These are phyloP conservation scores for Scleropages formosus DNA, from an alignment of 2,797 vertebrate genomes.

Conservation along the genomic window DNA sequence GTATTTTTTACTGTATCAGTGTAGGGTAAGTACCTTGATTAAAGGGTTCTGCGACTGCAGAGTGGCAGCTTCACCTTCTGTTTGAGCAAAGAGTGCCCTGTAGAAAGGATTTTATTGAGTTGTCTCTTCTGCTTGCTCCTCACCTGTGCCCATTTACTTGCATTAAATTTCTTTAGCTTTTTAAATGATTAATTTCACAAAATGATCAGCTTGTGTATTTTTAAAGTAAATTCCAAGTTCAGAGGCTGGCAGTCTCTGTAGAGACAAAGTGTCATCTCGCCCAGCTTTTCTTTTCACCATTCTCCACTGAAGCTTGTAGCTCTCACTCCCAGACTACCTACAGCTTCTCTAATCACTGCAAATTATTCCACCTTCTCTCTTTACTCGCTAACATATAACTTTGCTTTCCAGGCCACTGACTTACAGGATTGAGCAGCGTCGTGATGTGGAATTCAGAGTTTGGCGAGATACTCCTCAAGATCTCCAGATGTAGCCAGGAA, in stretches of 20 bases:
- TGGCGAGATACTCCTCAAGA: background rate
- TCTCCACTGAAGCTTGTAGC: background rate
- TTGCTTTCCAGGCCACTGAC: background rate
- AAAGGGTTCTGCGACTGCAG: no score
- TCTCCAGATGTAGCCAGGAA: no score
- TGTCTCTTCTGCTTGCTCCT: no score
- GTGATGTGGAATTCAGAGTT: background rate
- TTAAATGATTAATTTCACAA: background rate
- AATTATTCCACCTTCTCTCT: background rate
- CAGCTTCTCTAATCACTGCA: background rate
- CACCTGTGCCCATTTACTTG: no score
- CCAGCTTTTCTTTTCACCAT: constrained; percentile 22
- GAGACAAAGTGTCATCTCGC: background rate
- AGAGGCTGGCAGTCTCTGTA: constrained; percentile 8
- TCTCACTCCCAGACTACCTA: background rate
- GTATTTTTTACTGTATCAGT: no score
- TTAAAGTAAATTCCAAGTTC: background rate
- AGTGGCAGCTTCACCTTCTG: no score
- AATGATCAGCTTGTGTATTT: constrained; percentile 3
- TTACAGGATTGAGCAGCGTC: constrained; percentile 1
- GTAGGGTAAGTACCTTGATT: no score
- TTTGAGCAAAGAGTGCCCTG: no score
- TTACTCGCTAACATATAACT: background rate
- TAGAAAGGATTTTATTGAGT: no score
- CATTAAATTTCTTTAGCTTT: background rate